Evolutionary conservation across 2,888 invertebrate species (phyloP).

Genomic region (Mesorhabditis belari): DNA sequence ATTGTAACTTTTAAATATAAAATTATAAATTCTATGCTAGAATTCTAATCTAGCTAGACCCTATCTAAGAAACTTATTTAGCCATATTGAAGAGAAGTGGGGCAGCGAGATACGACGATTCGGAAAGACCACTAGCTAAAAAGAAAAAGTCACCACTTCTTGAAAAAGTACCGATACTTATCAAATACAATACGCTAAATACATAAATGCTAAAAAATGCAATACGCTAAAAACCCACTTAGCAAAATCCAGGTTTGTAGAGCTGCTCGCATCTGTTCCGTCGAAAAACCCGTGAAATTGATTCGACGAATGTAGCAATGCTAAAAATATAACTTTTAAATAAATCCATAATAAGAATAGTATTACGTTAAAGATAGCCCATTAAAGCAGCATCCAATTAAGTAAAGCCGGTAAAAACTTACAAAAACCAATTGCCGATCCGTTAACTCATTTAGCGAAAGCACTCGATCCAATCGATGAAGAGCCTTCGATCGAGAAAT

Average conservation of each 20-base stretch:
- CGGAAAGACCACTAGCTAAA: conserved; percentile 16
- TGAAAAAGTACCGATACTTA: background rate
- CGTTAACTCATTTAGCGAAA: conserved; percentile 14
- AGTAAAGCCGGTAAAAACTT: conserved; percentile 1
- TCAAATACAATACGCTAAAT: background rate
- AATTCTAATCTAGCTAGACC: too few relatives aligned
- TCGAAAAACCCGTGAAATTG: conserved; percentile 21
- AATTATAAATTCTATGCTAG: background rate
- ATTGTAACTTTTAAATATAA: too few relatives aligned
- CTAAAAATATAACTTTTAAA: too few relatives aligned
- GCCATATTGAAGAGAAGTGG: conserved; percentile 12
- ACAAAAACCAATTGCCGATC: conserved; percentile 29
- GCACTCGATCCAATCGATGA: conserved; percentile 7
- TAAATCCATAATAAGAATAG: too few relatives aligned
- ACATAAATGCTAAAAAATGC: background rate
- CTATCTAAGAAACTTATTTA: background rate
- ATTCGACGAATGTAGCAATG: conserved; percentile 35
- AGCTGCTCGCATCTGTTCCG: conserved; percentile 22
- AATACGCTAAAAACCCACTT: conserved; percentile 11
- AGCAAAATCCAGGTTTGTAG: conserved; percentile 24
- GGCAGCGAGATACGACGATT: conserved; percentile 16
- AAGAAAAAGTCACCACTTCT: background rate
- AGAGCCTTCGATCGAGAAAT: conserved; percentile 11
- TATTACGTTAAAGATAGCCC: too few relatives aligned
- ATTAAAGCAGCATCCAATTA: background rate